Evolutionary conservation across 2,797 vertebrate genomes (phyloP), one percentile per base, ranked within the genome.

Genomic region (Acanthopagrus latus): DNA sequence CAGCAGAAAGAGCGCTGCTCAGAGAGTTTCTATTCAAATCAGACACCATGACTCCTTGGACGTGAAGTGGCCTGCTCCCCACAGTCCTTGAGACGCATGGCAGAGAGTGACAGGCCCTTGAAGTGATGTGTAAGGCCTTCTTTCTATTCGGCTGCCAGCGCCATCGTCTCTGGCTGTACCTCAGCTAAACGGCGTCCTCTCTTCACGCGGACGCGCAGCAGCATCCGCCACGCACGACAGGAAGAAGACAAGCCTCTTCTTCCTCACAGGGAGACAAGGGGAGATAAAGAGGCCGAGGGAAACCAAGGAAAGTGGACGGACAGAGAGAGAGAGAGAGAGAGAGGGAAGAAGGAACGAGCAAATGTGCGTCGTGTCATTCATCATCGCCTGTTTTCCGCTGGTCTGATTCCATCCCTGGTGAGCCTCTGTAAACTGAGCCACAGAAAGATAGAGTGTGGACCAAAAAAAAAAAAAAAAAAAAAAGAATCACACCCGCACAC

Each of bases 291-390:
- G 52, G 55, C 17, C 47, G 76, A 33, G 75, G 46, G 58, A 78
- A 59, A 52, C 41, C n/a, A 13, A 73, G 73, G 72, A 64, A 78
- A 68, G 77, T 56, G 79, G 80, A 82, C 51, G 54, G 7, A 80
- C 65, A 62, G 41, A 75, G 76, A 80, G 68, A 62, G 41, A 75
- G 67, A 64, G 38, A 75, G 72, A 75, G 67, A 62, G 38, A 71
- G 72, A 48, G 64, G 2, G 43, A 59, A 43, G 65, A 41, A 48
- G 77, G 76, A 71, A 46, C 21, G 57, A 58, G 52, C 16, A 65
- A 66, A n/a, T 58, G 59, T 72, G 50, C 11, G 71, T 74, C 23
- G 67, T 88, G 90, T 88, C 88, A 86, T 91, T 91, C 86, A 82
- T 93, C 87, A 88, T 60, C 27, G 20, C 78, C 72, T 86, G 76